phyloP scores from a whole-genome alignment of 2,888 invertebrate genomes.

The Alcis repandata region DNA sequence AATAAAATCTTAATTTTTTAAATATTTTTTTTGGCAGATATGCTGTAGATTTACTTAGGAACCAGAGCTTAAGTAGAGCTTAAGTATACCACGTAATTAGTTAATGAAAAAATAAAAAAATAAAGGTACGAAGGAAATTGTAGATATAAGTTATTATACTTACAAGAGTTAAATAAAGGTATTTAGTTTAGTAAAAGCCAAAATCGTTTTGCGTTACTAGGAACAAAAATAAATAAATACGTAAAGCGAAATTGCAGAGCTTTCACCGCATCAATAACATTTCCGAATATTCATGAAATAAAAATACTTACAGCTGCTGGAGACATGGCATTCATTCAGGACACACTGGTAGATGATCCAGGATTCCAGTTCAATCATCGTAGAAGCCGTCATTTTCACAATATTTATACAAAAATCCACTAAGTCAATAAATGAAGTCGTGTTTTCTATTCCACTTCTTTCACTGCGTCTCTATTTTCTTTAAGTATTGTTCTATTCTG shows the following conservation, averaged over 20 bases:
- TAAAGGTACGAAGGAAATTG: too few relatives aligned
- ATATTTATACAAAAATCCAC: constrained; percentile 54
- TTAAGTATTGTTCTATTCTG: constrained; percentile 42
- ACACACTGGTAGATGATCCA: constrained; percentile 91
- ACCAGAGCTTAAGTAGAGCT: too few relatives aligned
- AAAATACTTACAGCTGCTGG: constrained; percentile 87
- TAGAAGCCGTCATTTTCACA: constrained; percentile 82
- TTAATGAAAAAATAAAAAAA: too few relatives aligned
- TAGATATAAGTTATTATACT: too few relatives aligned
- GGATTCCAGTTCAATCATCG: constrained; percentile 89
- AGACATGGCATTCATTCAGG: constrained; percentile 89
- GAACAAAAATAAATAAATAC: not conserved
- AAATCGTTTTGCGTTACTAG: not conserved
- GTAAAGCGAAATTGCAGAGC: constrained; percentile 7
- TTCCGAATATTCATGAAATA: constrained; percentile 12
- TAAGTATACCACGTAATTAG: too few relatives aligned
- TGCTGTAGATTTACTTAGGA: too few relatives aligned
- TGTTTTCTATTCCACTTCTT: constrained; percentile 50
- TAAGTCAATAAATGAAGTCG: constrained; percentile 60
- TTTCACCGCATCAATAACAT: constrained; percentile 13
- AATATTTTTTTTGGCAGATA: too few relatives aligned
- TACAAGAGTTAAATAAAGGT: too few relatives aligned
- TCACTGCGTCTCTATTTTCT: constrained; percentile 50
- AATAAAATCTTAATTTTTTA: too few relatives aligned
- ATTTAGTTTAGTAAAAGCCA: too few relatives aligned